These are phyloP conservation scores for Dreissena polymorpha DNA, from an alignment of 1,140 invertebrate species.

Conservation along the genomic window DNA sequence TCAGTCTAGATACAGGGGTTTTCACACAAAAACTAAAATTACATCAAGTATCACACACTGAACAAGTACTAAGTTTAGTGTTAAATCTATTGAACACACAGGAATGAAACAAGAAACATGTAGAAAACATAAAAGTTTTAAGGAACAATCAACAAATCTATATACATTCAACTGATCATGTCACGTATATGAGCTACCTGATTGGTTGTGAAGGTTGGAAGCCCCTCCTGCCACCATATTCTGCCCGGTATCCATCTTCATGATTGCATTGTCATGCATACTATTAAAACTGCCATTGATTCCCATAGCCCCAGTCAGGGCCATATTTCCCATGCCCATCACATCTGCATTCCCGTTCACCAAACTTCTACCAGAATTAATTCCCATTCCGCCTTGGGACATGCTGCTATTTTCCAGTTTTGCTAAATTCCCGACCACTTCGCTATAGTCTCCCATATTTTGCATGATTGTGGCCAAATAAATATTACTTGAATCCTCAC, in stretches of 20 bases:
- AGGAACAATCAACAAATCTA: slow-evolving; percentile 10
- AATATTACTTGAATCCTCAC: neutral
- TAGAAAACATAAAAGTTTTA: too few relatives aligned
- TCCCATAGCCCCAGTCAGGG: too few relatives aligned
- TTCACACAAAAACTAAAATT: too few relatives aligned
- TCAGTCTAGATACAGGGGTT: too few relatives aligned
- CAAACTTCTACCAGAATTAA: neutral
- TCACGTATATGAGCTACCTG: too few relatives aligned
- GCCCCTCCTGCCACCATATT: slow-evolving; percentile 17
- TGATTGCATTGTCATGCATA: too few relatives aligned
- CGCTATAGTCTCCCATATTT: slow-evolving; percentile 50
- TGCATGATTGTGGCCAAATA: slow-evolving; percentile 32
- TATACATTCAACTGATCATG: neutral
- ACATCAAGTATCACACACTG: too few relatives aligned
- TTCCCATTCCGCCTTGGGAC: slow-evolving; percentile 5
- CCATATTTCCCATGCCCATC: too few relatives aligned
- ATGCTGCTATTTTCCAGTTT: slow-evolving; percentile 25
- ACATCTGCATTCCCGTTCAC: slow-evolving; percentile 38
- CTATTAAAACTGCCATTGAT: too few relatives aligned
- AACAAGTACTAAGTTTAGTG: too few relatives aligned
- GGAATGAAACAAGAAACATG: too few relatives aligned
- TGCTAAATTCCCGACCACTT: slow-evolving; percentile 44
- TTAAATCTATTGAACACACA: too few relatives aligned
- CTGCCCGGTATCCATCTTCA: neutral
- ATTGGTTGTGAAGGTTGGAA: slow-evolving; percentile 38